phyloP scores from a whole-genome alignment of 1,140 invertebrate genomes.

The Drosophila kanapiae region DNA sequence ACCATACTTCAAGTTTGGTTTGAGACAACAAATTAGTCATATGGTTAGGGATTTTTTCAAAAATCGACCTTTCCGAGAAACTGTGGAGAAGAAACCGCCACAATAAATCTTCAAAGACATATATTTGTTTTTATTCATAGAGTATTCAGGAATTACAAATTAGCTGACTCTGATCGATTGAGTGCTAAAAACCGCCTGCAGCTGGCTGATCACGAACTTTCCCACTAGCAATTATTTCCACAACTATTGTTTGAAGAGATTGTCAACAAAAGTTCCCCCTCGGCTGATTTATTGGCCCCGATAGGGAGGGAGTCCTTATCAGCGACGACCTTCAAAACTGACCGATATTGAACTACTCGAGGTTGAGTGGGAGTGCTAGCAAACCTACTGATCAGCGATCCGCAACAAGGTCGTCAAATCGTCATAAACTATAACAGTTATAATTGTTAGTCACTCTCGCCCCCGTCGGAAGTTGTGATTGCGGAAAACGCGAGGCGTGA shows the following conservation, averaged over 20 bases:
- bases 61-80: neutral
- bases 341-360: conserved; percentile 49
- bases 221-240: conserved; percentile 24
- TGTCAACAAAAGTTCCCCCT: conserved; percentile 37
- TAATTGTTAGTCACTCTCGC: conserved; percentile 19
- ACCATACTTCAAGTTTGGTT: neutral
- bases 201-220: conserved; percentile 12
- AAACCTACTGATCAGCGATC: conserved; percentile 14
- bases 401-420: conserved; percentile 10
- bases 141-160: neutral
- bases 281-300: conserved; percentile 21
- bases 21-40: conserved; percentile 17
- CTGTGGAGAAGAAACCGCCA: neutral
- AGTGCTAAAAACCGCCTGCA: conserved; percentile 1
- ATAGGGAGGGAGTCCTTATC: conserved; percentile 38
- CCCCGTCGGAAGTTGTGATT: conserved; percentile 42
- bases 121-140: neutral
- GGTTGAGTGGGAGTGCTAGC: neutral
- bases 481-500: conserved; percentile 36
- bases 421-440: conserved; percentile 15
- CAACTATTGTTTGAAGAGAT: conserved; percentile 25
- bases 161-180: neutral
- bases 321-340: conserved; percentile 40
- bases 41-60: neutral
- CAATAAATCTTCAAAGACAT: conserved; percentile 4